These are phyloP conservation scores for Homalodisca vitripennis DNA, from an alignment of 1,140 invertebrate species.

Conservation along the genomic window DNA sequence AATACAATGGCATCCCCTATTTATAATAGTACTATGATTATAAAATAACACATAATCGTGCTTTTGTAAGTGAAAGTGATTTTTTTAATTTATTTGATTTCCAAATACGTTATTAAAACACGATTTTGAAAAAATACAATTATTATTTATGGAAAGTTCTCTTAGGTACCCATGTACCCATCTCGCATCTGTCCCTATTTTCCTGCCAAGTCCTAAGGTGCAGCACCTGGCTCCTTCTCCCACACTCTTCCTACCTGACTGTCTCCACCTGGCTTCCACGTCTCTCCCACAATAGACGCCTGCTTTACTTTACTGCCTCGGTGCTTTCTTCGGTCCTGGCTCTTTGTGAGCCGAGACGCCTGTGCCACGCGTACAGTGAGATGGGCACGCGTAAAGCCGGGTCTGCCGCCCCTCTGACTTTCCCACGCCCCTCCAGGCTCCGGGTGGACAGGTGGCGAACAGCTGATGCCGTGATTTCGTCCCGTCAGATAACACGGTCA, in stretches of 20 bases:
- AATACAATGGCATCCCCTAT: too few relatives aligned
- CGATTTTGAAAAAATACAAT: too few relatives aligned
- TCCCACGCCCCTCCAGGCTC: neutral
- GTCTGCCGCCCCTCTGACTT: neutral
- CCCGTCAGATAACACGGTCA: constrained; percentile 9
- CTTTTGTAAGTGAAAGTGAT: too few relatives aligned
- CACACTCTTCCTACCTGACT: neutral
- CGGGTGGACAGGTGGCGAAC: constrained; percentile 11
- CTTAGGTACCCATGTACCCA: neutral
- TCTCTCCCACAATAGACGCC: neutral
- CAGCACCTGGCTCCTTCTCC: constrained; percentile 7
- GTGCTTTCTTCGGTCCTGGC: neutral
- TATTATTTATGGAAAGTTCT: too few relatives aligned
- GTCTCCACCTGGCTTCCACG: neutral
- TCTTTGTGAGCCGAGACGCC: neutral
- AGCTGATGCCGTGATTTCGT: constrained; percentile 10
- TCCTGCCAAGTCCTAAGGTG: neutral
- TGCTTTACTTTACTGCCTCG: neutral
- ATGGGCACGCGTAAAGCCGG: neutral
- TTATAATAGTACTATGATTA: too few relatives aligned
- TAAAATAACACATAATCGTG: too few relatives aligned
- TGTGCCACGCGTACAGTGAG: neutral
- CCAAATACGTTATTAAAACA: too few relatives aligned
- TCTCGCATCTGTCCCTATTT: neutral
- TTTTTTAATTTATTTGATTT: too few relatives aligned